Evolutionary conservation across 2,113 vertebrate genomes (phyloP).

Genomic region (Miniopterus natalensis): DNA sequence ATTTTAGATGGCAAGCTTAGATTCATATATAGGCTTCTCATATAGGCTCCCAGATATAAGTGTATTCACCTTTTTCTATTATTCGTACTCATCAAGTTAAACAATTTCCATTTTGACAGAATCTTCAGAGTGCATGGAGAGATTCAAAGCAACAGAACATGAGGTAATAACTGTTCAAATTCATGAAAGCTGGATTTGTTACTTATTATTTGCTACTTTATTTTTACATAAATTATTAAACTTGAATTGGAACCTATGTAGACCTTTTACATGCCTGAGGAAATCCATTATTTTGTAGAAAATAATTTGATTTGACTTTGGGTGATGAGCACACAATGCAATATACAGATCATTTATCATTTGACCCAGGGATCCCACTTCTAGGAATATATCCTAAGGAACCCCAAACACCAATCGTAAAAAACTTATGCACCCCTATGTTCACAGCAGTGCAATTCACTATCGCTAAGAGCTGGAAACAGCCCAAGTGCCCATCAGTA

Average conservation of each 20-base stretch:
- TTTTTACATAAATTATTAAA: constrained; percentile 27
- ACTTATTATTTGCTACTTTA: not conserved
- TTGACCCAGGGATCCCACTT: too few species aligned
- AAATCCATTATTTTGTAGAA: constrained; percentile 31
- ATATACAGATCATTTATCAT: not conserved
- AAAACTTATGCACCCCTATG: too few species aligned
- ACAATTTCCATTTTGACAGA: not conserved
- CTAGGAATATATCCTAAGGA: too few species aligned
- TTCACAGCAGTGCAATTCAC: too few species aligned
- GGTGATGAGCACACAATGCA: not conserved
- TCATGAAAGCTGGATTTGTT: constrained; percentile 46
- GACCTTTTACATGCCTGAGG: constrained; percentile 13
- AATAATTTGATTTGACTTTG: not conserved
- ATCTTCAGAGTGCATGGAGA: not conserved
- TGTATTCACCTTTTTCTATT: not conserved
- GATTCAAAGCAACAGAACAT: constrained; percentile 17
- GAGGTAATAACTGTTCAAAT: constrained; percentile 18
- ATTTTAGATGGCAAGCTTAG: constrained; percentile 4
- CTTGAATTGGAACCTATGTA: not conserved
- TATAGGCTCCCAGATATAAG: not conserved
- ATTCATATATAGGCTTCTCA: not conserved
- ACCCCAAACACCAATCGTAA: too few species aligned
- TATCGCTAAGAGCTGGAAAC: too few species aligned
- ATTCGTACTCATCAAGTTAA: not conserved
- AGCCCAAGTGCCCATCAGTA: too few species aligned